These are phyloP conservation scores for Caretta caretta DNA, from an alignment of 2,113 vertebrate genomes.

Conservation along the genomic window DNA sequence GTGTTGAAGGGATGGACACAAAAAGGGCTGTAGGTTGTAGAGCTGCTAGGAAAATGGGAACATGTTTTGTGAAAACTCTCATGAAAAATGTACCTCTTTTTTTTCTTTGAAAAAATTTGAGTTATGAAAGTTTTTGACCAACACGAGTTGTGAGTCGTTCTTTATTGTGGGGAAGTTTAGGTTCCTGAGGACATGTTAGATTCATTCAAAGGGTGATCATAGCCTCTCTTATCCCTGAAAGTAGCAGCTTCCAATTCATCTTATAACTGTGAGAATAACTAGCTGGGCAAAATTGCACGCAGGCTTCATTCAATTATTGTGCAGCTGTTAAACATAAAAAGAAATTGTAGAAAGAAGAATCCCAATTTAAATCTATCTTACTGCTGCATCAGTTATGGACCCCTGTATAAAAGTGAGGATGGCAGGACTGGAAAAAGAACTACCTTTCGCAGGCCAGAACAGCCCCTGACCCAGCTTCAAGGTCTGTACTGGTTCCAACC, in stretches of 20 bases:
- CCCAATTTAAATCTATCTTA: background rate
- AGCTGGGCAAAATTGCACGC: background rate
- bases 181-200: background rate
- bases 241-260: background rate
- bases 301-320: background rate
- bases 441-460: background rate
- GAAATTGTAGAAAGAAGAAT: background rate
- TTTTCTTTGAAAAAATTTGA: background rate
- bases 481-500: background rate
- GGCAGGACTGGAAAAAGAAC: background rate
- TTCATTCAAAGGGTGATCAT: background rate
- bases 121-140: fast-evolving
- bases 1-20: background rate
- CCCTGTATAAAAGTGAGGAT: background rate
- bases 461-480: background rate
- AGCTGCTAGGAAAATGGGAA: background rate
- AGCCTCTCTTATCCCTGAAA: background rate
- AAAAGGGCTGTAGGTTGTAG: background rate
- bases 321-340: background rate
- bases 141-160: background rate
- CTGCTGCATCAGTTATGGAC: background rate
- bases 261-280: background rate
- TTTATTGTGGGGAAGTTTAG: background rate
- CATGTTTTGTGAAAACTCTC: background rate
- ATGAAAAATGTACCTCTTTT: background rate